phyloP scores from a whole-genome alignment of 2,888 invertebrate species.

The Parthenolecanium corni region DNA sequence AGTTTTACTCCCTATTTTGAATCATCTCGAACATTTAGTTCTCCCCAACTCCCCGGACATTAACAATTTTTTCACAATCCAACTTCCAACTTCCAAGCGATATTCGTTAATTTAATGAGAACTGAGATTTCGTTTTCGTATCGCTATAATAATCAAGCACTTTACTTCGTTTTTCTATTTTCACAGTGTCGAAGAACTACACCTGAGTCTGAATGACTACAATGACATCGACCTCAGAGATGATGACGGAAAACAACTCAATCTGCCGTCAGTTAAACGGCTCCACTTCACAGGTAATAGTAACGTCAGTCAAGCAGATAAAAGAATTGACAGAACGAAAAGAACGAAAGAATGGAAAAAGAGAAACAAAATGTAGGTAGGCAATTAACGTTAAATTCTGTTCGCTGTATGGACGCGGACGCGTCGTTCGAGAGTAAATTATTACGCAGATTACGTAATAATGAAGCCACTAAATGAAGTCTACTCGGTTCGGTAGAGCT shows the following conservation, averaged over 20 bases:
- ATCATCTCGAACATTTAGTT: no score
- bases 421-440: background rate
- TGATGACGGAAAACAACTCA: constrained; percentile 37
- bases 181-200: constrained; percentile 68
- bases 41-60: no score
- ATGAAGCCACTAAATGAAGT: no score
- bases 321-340: background rate
- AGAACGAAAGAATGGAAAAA: background rate
- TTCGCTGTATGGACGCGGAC: background rate
- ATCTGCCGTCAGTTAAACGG: constrained; percentile 59
- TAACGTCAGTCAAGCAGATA: background rate
- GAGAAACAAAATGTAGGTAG: no score
- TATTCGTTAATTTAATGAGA: no score
- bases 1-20: no score
- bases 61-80: no score
- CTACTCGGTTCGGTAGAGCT: background rate
- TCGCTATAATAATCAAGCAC: no score
- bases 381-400: background rate
- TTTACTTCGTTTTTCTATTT: no score
- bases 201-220: constrained; percentile 83
- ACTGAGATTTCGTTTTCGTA: no score
- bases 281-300: constrained; percentile 67
- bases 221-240: constrained; percentile 57
- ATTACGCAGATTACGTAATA: background rate
- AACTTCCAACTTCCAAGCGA: no score